Conservation (phyloP, 1,140 invertebrate genomes). For the Campoletis sonorensis region DNA sequence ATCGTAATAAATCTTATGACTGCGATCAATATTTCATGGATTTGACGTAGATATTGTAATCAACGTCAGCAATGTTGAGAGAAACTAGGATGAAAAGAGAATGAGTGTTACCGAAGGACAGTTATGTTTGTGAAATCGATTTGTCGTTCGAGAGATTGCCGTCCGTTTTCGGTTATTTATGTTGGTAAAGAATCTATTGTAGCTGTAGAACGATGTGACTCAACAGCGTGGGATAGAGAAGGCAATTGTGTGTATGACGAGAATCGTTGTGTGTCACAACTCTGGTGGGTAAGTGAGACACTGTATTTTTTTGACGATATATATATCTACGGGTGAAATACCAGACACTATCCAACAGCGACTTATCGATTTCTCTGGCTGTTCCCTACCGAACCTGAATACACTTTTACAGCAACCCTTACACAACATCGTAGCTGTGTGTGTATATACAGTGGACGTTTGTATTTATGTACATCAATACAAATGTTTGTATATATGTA, state of each 20-base stretch:
- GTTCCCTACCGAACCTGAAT: neutral
- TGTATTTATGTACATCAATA: neutral
- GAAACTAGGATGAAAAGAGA: neutral
- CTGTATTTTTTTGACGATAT: slow-evolving; percentile 7
- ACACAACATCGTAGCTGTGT: neutral
- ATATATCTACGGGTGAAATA: slow-evolving; percentile 22
- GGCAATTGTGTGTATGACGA: neutral
- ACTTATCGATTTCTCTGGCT: slow-evolving; percentile 43
- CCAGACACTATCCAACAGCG: slow-evolving; percentile 38
- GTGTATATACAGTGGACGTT: neutral
- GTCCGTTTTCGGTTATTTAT: neutral
- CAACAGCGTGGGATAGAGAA: neutral
- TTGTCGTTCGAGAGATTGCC: neutral
- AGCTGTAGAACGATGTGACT: slow-evolving; percentile 11
- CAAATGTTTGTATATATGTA: neutral
- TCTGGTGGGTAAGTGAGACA: slow-evolving; percentile 36
- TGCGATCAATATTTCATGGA: neutral
- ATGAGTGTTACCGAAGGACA: neutral
- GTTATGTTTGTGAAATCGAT: neutral
- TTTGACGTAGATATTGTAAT: neutral
- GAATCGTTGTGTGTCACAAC: slow-evolving; percentile 24
- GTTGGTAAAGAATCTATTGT: neutral
- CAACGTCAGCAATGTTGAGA: neutral
- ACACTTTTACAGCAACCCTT: neutral
- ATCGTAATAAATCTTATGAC: neutral